Base-by-base conservation (phyloP, 2,888 invertebrate genomes). In the Xylocampa areola region DNA sequence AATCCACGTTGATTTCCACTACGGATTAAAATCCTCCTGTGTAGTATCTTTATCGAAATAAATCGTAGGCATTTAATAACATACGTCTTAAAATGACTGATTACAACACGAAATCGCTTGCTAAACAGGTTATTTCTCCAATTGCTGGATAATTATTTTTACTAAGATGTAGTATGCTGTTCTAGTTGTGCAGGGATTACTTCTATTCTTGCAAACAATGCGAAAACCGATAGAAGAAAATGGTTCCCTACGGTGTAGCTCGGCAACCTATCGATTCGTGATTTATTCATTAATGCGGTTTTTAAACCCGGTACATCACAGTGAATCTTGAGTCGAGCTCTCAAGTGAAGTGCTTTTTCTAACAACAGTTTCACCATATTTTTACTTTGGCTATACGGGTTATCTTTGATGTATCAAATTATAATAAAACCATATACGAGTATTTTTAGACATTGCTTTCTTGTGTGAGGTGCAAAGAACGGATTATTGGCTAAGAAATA, bases 261-360 rank as follows among this genome's bases (percentile, higher is more conserved):
- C n/a, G 10, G 30, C 35, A 40, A 36, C 14, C 40, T 8, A 25
- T n/a, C 25, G 5, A 8, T 8, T 25, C 7, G 29, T 36, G 33
- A 32, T 63, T 49, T 68, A 61, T 37, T 23, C 23, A 32, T 32
- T 48, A 23, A 40, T 49, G 35, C 35, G 47, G 48, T 63, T 54
- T 49, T 45, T 45, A 48, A 54, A 68, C 48, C 25, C 13, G 21
- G 19, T 29, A 29, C 45, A 29, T 39, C 21, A 25, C 32, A 11
- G 40, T 5, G 10, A 41, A 45, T 68, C 37, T 25, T 30, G 27
- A 35, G 43, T 36, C 21, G 25, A 32, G 32, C 30, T 13, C 36
- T 32, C 11, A 41, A 54, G 23, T 39, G 13, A 41, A 54, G 23
- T 39, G 13, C 10, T 33, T 43, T 68, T 41, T 36, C 36, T 7